These are phyloP conservation scores for Atherinosoma microstoma DNA, from an alignment of 2,797 vertebrate genomes.

Conservation along the genomic window DNA sequence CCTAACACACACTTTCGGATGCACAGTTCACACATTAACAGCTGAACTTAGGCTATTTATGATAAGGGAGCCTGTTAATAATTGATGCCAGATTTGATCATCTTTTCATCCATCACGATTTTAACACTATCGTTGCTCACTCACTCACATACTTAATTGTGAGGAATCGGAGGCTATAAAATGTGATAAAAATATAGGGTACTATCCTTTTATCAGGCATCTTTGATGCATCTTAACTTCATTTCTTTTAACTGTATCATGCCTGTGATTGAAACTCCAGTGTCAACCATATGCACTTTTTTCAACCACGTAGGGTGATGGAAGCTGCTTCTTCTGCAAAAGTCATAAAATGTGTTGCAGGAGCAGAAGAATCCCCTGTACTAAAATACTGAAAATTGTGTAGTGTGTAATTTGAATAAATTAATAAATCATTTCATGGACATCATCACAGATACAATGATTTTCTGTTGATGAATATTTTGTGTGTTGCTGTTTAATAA, in stretches of 20 bases:
- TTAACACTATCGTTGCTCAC: constrained; percentile 18
- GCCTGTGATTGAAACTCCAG: no score
- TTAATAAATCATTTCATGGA: no score
- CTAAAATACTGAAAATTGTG: no score
- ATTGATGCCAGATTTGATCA: constrained; percentile 61
- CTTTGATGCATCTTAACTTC: not conserved
- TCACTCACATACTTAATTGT: constrained; percentile 17
- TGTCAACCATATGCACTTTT: no score
- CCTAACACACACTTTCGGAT: not conserved
- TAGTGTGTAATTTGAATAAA: no score
- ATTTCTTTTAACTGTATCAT: not conserved
- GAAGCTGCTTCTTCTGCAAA: no score
- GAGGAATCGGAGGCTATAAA: constrained; percentile 6
- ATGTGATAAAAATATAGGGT: not conserved
- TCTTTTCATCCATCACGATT: constrained; percentile 59
- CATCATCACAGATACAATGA: no score
- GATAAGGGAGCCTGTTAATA: constrained; percentile 56
- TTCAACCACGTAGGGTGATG: no score
- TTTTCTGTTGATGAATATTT: not conserved
- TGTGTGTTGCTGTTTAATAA: no score
- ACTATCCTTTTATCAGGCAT: not conserved
- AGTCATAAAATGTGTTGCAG: no score
- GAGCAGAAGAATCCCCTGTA: no score
- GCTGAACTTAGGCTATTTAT: constrained; percentile 49
- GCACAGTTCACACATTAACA: constrained; percentile 23